Evolutionary conservation across 2,113 vertebrate genomes (phyloP).

Genomic region (Apistogramma diplotaenia): DNA sequence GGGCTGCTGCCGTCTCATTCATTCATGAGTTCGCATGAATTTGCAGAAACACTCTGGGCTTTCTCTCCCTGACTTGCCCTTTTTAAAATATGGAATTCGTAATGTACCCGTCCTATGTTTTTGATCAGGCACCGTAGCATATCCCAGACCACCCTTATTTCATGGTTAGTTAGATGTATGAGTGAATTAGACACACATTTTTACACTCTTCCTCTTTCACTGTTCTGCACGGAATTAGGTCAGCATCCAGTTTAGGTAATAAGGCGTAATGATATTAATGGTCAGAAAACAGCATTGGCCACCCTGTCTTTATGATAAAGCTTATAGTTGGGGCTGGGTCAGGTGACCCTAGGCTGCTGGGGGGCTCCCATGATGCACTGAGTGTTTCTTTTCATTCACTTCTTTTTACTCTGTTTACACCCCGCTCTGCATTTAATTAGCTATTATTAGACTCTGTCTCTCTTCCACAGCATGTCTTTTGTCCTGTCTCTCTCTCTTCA

Average conservation of each 20-base stretch:
- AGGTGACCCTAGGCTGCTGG: no score
- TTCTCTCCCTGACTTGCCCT: not conserved
- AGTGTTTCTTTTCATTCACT: no score
- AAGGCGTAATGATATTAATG: slow-evolving; percentile 15
- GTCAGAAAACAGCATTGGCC: not conserved
- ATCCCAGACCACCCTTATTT: slow-evolving; percentile 6
- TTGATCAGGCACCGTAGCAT: not conserved
- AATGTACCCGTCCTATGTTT: not conserved
- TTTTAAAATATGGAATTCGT: not conserved
- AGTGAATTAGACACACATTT: slow-evolving; percentile 27
- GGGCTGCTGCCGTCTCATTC: slow-evolving; percentile 58
- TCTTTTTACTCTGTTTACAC: no score
- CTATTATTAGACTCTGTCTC: no score
- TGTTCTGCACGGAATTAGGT: slow-evolving; percentile 14
- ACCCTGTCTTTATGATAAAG: not conserved
- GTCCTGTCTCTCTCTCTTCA: no score
- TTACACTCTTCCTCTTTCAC: slow-evolving; percentile 1
- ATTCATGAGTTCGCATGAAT: slow-evolving; percentile 68
- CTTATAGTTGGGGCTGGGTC: no score
- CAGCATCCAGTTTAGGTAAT: slow-evolving; percentile 16
- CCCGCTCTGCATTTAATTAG: no score
- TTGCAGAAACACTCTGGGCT: slow-evolving; percentile 34
- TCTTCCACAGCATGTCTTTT: no score
- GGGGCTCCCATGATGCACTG: no score
- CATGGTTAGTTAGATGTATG: slow-evolving; percentile 35